phyloP scores from a whole-genome alignment of 2,888 invertebrate species.

The Rhingia campestris region DNA sequence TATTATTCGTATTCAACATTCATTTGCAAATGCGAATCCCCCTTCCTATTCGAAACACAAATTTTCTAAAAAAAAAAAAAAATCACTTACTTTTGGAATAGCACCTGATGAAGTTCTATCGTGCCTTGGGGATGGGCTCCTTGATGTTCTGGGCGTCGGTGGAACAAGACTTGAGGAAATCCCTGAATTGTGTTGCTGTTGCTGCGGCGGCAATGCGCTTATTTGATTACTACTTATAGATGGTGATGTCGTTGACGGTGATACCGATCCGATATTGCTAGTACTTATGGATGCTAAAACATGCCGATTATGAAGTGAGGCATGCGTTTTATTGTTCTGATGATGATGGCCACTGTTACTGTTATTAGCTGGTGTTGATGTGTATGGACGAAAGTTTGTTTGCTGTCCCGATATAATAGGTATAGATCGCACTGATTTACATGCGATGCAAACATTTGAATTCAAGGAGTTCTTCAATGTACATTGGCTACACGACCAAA shows the following conservation, averaged over 20 bases:
- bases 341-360: slow-evolving; percentile 64
- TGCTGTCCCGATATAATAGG: slow-evolving; percentile 80
- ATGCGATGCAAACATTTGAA: slow-evolving; percentile 88
- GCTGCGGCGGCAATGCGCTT: slow-evolving; percentile 74
- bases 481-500: slow-evolving; percentile 91
- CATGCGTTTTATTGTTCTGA: slow-evolving; percentile 74
- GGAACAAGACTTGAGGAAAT: slow-evolving; percentile 77
- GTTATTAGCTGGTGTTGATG: slow-evolving; percentile 75
- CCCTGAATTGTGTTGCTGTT: slow-evolving; percentile 62
- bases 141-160: slow-evolving; percentile 79
- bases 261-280: slow-evolving; percentile 64
- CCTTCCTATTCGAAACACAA: too few species aligned
- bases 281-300: slow-evolving; percentile 74
- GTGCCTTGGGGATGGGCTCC: slow-evolving; percentile 85
- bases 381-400: slow-evolving; percentile 78
- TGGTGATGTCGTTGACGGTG: slow-evolving; percentile 57
- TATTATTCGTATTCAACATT: too few species aligned
- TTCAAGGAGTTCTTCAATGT: slow-evolving; percentile 91
- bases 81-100: slow-evolving; percentile 60
- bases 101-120: slow-evolving; percentile 78
- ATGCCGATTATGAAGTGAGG: slow-evolving; percentile 76
- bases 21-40: too few species aligned
- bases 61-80: too few species aligned
- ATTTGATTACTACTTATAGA: slow-evolving; percentile 76
- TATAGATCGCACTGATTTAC: slow-evolving; percentile 86